Evolutionary conservation across 2,888 invertebrate genomes (phyloP), one percentile per base, ranked within the genome.

Genomic region (Zonitis immaculata): DNA sequence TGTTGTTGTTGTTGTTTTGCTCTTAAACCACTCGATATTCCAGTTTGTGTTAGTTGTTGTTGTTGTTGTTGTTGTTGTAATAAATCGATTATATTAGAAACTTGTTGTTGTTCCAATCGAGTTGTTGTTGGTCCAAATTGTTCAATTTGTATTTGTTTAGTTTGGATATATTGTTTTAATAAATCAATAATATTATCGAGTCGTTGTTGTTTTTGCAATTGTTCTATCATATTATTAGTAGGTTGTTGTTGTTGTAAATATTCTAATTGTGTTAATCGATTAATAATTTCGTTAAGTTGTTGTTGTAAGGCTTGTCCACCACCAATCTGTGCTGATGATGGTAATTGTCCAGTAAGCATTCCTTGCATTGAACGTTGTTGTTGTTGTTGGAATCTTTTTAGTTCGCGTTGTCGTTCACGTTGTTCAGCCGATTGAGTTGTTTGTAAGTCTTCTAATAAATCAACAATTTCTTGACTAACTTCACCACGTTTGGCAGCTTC

Each of bases 401-500:
- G 44, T 44, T 18, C n/a, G 4, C 44, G 30, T 27, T 30, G 1
- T 14, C 12, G 26, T 42, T 26, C 39, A 11, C n/a, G 26, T 12
- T 11, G 12, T 46, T 39, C 42, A 45, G 1, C n/a, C 20, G 30
- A 42, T 12, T n/a, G 44, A 30, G 28, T 11, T 9, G 12, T 2
- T 43, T 35, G 12, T 11, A 56, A 26, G 6, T 27, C 28, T 30
- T 42, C 44, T 25, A 56, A 28, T 11, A 53, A 25, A 12, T 61
- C 52, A 32, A 57, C 60, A 16, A 67, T 50, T 7, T 52, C 46
- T 5, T 42, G 27, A 45, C 51, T 54, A 8, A 67, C 27, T 27
- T 61, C 55, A 11, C 64, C 66, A 18, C 60, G 52, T 14, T 56
- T 44, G 3, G 64, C 63, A 28, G 56, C 51, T 11, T 50, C 35